Base-by-base conservation (phyloP, 2,888 invertebrate species). In the Pristionchus arcanus region DNA sequence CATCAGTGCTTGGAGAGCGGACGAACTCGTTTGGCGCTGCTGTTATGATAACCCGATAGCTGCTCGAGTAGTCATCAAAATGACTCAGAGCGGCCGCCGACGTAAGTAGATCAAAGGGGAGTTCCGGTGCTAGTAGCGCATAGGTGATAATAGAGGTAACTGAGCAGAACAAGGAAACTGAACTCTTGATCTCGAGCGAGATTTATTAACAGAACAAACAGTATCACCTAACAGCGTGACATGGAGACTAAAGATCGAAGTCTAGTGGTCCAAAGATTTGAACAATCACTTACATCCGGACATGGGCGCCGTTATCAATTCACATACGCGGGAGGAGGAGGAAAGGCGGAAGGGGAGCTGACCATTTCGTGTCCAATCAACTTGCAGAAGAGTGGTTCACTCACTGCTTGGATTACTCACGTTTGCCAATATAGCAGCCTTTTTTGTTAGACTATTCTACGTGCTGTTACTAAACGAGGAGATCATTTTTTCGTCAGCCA, bases 241-340 rank as follows among this genome's bases (percentile, higher is more conserved):
- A 71, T 31, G 31, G 28, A 71, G 19, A 31, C 21, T 34, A 71
- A 34, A 71, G 34, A 71, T 71, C 31, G 7, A 71, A 71, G 19
- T 34, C 59, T 59, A 25, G 0, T 21, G 25, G 59, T 21, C 59
- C 5, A 59, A 59, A 21, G 59, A 59, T 34, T 71, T 31, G 71
- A 71, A 71, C n/a, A 28, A 34, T 71, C 34, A 34, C 71, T 71
- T 71, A 71, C 19, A 71, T 71, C 71, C 71, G 71, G 71, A 71
- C 66, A n/a, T n/a, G n/a, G 28, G 13, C n/a, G 31, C 7, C 21
- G 31, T 71, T 71, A 71, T 71, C 71, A 71, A 31, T 21, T 71
- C 31, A 71, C 71, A 71, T 71, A 25, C 28, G 31, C 2, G 19
- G 16, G 71, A 21, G 34, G 16, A 15, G 71, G 71, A 71, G 34